A percentile compares a stretch with the other conserved stretches of the same genome.
Evolutionary conservation across 1,140 invertebrate species (phyloP).

Genomic region (Polypedilum pembai): DNA sequence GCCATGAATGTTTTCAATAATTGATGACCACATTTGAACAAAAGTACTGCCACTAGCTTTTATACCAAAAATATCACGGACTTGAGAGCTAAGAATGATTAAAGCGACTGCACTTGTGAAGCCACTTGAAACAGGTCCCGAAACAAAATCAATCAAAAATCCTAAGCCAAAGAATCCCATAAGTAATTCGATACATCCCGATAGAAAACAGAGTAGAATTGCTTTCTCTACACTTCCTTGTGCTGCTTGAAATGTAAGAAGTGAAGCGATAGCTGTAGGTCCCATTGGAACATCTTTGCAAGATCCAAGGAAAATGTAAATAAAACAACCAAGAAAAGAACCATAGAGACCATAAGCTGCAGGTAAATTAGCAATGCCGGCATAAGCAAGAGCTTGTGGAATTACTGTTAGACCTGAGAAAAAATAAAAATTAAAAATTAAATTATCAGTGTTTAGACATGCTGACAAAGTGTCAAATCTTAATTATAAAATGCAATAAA

Average conservation of each 20-base stretch:
- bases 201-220: constrained; percentile 69
- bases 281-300: constrained; percentile 85
- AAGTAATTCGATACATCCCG: constrained; percentile 69
- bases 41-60: constrained; percentile 64
- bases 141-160: constrained; percentile 89
- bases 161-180: constrained; percentile 85
- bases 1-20: constrained; percentile 53
- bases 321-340: constrained; percentile 82
- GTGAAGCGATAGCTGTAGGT: constrained; percentile 74
- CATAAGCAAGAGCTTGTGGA: constrained; percentile 74
- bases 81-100: constrained; percentile 80
- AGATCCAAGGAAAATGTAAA: constrained; percentile 85
- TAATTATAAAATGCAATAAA: too few relatives aligned
- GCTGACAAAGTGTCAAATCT: too few relatives aligned
- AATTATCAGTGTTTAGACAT: too few relatives aligned
- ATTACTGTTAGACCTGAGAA: constrained; percentile 62
- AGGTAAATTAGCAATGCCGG: constrained; percentile 72
- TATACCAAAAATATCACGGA: constrained; percentile 77
- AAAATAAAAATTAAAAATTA: neutral
- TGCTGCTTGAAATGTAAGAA: constrained; percentile 69
- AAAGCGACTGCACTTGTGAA: constrained; percentile 90
- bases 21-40: constrained; percentile 61
- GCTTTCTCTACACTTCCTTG: constrained; percentile 66
- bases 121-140: constrained; percentile 83
- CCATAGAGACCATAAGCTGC: constrained; percentile 81